Conservation (phyloP, 2,113 vertebrate species). For the Hippocampus mohnikei region DNA sequence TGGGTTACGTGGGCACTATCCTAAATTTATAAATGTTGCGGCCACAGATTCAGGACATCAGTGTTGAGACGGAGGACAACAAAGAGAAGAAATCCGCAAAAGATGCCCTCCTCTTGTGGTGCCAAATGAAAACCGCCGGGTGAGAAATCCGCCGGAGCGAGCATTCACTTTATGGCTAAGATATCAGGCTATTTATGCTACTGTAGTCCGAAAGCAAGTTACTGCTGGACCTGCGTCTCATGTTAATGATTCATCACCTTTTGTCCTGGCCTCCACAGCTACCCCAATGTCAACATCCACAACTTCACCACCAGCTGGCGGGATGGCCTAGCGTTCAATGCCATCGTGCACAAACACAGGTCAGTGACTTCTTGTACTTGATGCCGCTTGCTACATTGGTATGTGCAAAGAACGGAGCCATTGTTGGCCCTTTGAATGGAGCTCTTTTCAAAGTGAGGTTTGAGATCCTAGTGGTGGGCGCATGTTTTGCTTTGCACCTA, state of each 20-base stretch:
- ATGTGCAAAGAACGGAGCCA: neutral
- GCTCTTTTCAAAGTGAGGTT: neutral
- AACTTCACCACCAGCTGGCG: conserved; percentile 96
- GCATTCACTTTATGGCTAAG: neutral
- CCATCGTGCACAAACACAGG: conserved; percentile 95
- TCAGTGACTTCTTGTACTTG: conserved; percentile 57
- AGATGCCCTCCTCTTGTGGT: conserved; percentile 91
- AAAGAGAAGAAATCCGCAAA: conserved; percentile 94
- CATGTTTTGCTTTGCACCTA: neutral
- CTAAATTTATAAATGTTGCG: conserved; percentile 10
- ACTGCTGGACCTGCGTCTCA: conserved; percentile 5
- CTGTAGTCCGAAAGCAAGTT: neutral
- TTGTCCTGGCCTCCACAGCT: conserved; percentile 70
- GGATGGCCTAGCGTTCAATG: conserved; percentile 90
- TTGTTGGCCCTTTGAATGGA: conserved; percentile 2
- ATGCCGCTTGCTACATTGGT: conserved; percentile 3
- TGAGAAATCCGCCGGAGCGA: conserved; percentile 53
- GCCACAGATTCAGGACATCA: conserved; percentile 90
- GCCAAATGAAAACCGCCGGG: conserved; percentile 96
- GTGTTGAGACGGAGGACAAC: conserved; percentile 90
- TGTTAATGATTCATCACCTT: conserved; percentile 51
- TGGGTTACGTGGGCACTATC: neutral
- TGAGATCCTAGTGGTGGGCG: neutral
- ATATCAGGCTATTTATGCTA: neutral
- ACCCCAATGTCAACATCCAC: conserved; percentile 90